phyloP scores from a whole-genome alignment of 1,140 invertebrate genomes.

The Neodiprion fabricii region DNA sequence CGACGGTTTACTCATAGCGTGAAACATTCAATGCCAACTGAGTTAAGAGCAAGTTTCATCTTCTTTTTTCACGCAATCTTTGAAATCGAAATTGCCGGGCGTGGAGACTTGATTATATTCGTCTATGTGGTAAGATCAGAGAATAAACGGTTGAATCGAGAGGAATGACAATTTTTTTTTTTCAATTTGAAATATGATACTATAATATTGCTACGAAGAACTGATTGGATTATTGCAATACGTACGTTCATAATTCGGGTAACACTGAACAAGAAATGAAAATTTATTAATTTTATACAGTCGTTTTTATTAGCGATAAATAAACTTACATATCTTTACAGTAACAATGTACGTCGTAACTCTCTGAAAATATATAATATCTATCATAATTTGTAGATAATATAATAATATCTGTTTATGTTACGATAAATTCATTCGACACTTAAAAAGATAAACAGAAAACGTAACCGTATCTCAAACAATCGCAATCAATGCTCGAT shows the following conservation, averaged over 20 bases:
- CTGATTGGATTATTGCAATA: no score
- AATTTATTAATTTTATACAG: conserved; percentile 43
- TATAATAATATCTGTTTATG: background rate
- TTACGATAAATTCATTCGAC: background rate
- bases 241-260: background rate
- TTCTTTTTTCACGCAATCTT: no score
- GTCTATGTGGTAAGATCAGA: no score
- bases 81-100: no score
- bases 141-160: no score
- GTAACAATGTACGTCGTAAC: conserved; percentile 60
- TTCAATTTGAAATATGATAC: no score
- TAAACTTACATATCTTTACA: conserved; percentile 64
- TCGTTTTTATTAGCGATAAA: conserved; percentile 63
- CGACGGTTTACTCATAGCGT: no score
- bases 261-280: background rate
- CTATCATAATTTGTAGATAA: conserved; percentile 17
- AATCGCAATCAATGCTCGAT: background rate
- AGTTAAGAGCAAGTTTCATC: no score
- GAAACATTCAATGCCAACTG: background rate
- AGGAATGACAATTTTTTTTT: no score
- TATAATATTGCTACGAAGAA: no score
- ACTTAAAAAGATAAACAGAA: conserved; percentile 6
- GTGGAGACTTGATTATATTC: no score
- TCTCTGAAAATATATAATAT: conserved; percentile 56
- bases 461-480: conserved; percentile 5